Conservation (phyloP, 2,888 invertebrate species). For the Resseliella maxima region DNA sequence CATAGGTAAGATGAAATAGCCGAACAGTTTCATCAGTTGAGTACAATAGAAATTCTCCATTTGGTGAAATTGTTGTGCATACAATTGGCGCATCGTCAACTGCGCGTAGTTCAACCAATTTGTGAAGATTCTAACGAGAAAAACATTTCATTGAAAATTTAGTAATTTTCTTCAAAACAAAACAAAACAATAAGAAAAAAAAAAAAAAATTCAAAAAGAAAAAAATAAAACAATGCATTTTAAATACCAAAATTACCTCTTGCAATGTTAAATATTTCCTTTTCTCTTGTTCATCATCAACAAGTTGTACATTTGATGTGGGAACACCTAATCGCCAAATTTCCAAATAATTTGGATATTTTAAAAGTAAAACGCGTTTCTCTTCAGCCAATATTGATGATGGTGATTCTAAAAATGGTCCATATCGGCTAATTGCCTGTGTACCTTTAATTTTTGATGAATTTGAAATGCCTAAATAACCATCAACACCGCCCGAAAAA, state of each 20-base stretch:
- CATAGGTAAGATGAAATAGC: slow-evolving; percentile 73
- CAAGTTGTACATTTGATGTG: slow-evolving; percentile 61
- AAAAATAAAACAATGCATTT: slow-evolving; percentile 11
- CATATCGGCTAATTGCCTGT: slow-evolving; percentile 72
- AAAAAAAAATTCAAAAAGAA: background rate
- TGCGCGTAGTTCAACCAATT: slow-evolving; percentile 76
- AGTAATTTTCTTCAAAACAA: background rate
- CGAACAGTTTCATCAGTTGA: slow-evolving; percentile 76
- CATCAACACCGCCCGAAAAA: slow-evolving; percentile 85
- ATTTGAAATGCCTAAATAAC: slow-evolving; percentile 79
- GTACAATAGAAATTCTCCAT: slow-evolving; percentile 80
- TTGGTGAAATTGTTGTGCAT: slow-evolving; percentile 77
- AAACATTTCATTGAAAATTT: slow-evolving; percentile 58
- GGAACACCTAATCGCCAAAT: slow-evolving; percentile 73
- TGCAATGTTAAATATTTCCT: slow-evolving; percentile 59
- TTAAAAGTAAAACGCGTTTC: slow-evolving; percentile 72
- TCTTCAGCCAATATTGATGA: slow-evolving; percentile 70
- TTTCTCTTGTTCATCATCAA: slow-evolving; percentile 61
- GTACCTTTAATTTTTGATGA: slow-evolving; percentile 69
- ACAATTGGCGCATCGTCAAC: slow-evolving; percentile 75
- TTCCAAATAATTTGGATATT: slow-evolving; percentile 74
- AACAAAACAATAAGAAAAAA: too few species aligned
- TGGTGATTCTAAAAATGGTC: slow-evolving; percentile 76
- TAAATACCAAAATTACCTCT: slow-evolving; percentile 62
- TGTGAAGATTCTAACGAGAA: slow-evolving; percentile 71